Base-by-base conservation (phyloP, 2,888 invertebrate genomes). In the Cryptocephalus primarius region DNA sequence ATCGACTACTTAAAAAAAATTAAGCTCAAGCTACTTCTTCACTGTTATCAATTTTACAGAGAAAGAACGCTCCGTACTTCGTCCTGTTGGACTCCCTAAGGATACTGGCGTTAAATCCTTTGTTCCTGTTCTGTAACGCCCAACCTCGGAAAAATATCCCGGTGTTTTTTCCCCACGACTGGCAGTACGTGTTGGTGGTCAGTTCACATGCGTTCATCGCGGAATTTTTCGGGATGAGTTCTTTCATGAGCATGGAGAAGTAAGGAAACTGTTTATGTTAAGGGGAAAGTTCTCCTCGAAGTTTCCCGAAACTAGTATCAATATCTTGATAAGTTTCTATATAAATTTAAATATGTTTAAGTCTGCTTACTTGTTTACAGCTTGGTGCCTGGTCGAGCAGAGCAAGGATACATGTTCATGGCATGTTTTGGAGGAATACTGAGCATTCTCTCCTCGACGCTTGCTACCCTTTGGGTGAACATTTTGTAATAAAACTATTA, bases 101-200 rank as follows among this genome's bases (percentile, higher is more conserved):
- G 14, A 39, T 22, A 13, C 9, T 43, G 12, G 33, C 43, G 8
- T 1, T 44, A 1, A 34, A 42, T 38, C 48, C 48, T 2, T 39
- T 50, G 32, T 33, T 48, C 11, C 3, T 48, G 14, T 42, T 50
- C n/a, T 48, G 45, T 33, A 50, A 48, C 22, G 46, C 44, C 9
- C 39, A 44, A n/a, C 43, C 48, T 12, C 45, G 44, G 32, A 36
- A 42, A 2, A 42, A 47, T 9, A 32, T 50, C 14, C 48, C 50
- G 11, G 44, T 46, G 10, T 14, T 46, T 9, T 43, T 50, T 10
- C 14, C 38, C 4, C 46, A 50, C 31, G 50, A 50, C 36, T 50
- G 46, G 43, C 39, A 50, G 42, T 50, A 44, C 14, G 47, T 49
- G 13, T 14, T 12, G 9, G 11, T 46, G 22, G 32, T 32, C 12